Conservation (phyloP, 1,140 invertebrate genomes). For the Heliconius congener region DNA sequence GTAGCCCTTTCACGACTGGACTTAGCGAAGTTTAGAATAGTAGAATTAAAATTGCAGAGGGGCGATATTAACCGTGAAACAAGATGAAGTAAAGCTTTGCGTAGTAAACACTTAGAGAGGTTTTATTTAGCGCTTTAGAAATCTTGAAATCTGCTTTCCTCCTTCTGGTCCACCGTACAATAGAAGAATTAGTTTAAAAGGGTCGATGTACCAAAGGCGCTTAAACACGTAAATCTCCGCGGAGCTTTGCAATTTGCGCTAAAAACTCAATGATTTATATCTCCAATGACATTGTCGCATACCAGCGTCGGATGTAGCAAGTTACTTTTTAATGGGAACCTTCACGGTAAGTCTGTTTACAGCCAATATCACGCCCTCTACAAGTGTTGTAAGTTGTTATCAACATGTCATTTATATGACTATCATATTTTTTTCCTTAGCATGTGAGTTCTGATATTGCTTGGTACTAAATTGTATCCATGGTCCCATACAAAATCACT, state of each 20-base stretch:
- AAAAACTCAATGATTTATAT: slow-evolving; percentile 57
- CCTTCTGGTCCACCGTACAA: slow-evolving; percentile 56
- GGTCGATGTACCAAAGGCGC: slow-evolving; percentile 61
- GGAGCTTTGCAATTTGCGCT: slow-evolving; percentile 70
- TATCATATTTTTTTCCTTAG: slow-evolving; percentile 29
- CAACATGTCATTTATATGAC: slow-evolving; percentile 16
- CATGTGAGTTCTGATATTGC: slow-evolving; percentile 37
- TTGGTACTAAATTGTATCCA: slow-evolving; percentile 34
- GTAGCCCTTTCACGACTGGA: slow-evolving; percentile 41
- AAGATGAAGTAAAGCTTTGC: slow-evolving; percentile 69
- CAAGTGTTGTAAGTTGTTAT: neutral
- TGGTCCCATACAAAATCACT: slow-evolving; percentile 28
- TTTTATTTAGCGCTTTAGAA: slow-evolving; percentile 67
- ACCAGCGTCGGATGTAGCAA: slow-evolving; percentile 36
- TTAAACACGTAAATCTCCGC: slow-evolving; percentile 62
- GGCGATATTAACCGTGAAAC: slow-evolving; percentile 33
- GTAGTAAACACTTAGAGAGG: slow-evolving; percentile 63
- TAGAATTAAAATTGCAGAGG: slow-evolving; percentile 32
- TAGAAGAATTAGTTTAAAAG: slow-evolving; percentile 65
- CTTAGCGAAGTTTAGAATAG: slow-evolving; percentile 38
- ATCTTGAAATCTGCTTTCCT: slow-evolving; percentile 56
- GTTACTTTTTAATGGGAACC: slow-evolving; percentile 29
- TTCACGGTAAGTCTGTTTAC: slow-evolving; percentile 39
- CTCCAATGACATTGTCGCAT: slow-evolving; percentile 48
- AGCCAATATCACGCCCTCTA: slow-evolving; percentile 20